These are phyloP conservation scores for Graphium colonna DNA, from an alignment of 2,888 invertebrate genomes.

Conservation along the genomic window DNA sequence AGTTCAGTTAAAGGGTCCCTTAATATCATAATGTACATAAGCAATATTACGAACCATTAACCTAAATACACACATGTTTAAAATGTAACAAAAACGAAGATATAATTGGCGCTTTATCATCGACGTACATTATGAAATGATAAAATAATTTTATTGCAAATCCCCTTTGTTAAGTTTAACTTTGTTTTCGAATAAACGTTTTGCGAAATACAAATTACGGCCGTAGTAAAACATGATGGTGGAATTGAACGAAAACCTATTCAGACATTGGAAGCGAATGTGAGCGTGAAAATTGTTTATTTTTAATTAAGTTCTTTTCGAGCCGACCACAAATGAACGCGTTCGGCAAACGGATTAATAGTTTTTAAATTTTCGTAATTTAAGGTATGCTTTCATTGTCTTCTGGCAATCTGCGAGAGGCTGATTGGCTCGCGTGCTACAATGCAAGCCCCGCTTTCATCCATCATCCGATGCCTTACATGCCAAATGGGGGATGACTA, in stretches of 20 bases:
- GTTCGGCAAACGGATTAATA: neutral
- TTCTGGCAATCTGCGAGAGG: slow-evolving; percentile 7
- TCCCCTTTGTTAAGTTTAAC: neutral
- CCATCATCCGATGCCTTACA: slow-evolving; percentile 15
- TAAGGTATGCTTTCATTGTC: slow-evolving; percentile 8
- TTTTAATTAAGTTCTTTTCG: neutral
- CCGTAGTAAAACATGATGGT: neutral
- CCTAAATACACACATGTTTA: too few species aligned
- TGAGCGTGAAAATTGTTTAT: neutral
- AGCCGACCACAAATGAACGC: neutral
- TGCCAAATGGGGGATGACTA: slow-evolving; percentile 21
- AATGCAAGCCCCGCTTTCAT: slow-evolving; percentile 19
- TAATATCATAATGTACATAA: slow-evolving; percentile 2
- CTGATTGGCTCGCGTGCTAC: slow-evolving; percentile 11
- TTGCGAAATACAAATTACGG: neutral
- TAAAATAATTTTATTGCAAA: neutral
- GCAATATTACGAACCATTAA: neutral
- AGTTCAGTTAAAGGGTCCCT: neutral
- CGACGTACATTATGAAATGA: neutral
- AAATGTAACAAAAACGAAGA: neutral
- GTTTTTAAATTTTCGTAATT: slow-evolving; percentile 6
- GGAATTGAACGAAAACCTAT: neutral
- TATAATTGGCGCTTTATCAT: neutral
- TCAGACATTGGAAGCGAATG: neutral
- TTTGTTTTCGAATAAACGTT: neutral